phyloP scores from a whole-genome alignment of 2,113 vertebrate species.

The Cyrtonyx montezumae region DNA sequence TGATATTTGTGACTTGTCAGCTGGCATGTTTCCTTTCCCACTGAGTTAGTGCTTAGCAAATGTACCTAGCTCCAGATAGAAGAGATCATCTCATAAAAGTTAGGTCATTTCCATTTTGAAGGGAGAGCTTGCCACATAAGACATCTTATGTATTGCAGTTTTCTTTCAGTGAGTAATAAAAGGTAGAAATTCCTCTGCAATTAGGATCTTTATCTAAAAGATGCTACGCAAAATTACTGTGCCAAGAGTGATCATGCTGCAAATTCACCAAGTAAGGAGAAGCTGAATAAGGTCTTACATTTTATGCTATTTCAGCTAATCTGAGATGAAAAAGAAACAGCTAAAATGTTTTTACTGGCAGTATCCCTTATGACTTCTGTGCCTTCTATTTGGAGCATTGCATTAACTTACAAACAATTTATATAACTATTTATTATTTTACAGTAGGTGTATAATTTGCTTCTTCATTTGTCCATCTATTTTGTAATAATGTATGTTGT shows the following conservation, averaged over 20 bases:
- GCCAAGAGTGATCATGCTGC: not conserved
- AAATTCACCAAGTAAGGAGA: not conserved
- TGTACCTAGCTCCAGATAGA: not conserved
- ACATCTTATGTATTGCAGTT: not conserved
- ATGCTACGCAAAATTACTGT: not conserved
- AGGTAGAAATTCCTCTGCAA: not conserved
- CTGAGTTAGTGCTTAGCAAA: not conserved
- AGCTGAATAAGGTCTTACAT: not conserved
- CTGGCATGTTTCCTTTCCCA: not conserved
- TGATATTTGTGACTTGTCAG: not conserved
- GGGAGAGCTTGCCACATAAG: not conserved
- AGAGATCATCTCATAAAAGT: not conserved
- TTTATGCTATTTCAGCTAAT: not conserved
- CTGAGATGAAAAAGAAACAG: not conserved
- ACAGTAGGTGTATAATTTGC: not conserved
- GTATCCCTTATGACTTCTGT: not conserved
- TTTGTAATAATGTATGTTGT: not conserved
- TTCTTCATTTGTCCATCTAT: not conserved
- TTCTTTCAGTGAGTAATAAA: not conserved
- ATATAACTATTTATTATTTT: not conserved
- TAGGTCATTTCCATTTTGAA: not conserved
- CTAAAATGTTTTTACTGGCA: not conserved
- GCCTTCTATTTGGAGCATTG: not conserved
- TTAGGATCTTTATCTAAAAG: not conserved
- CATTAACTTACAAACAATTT: not conserved